A percentile compares a stretch with the other conserved stretches of the same genome.
Evolutionary conservation across 2,113 vertebrate genomes (phyloP).

Genomic region (Dissostichus mawsoni): DNA sequence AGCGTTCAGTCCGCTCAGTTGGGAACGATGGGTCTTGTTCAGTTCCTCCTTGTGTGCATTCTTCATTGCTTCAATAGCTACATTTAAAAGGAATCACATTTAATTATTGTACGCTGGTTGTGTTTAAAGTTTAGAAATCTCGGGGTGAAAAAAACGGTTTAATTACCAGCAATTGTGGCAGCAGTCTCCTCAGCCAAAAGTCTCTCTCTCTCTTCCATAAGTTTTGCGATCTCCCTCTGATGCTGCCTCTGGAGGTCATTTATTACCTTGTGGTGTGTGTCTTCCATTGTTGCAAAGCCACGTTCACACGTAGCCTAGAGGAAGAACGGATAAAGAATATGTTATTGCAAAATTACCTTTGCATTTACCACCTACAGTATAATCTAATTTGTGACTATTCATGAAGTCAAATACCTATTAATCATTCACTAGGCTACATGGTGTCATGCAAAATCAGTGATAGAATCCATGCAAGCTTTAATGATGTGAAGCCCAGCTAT

Average conservation of each 20-base stretch:
- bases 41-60: slow-evolving; percentile 96
- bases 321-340: slow-evolving; percentile 1
- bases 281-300: slow-evolving; percentile 97
- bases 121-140: neutral
- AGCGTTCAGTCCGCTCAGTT: slow-evolving; percentile 91
- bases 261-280: slow-evolving; percentile 96
- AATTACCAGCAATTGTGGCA: slow-evolving; percentile 94
- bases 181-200: slow-evolving; percentile 95
- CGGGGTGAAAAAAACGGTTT: neutral
- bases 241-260: slow-evolving; percentile 96
- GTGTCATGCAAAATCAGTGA: slow-evolving; percentile 55
- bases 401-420: slow-evolving; percentile 36
- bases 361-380: neutral
- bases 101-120: neutral
- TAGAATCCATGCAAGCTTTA: slow-evolving; percentile 62
- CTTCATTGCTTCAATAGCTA: slow-evolving; percentile 99
- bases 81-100: neutral
- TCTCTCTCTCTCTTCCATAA: slow-evolving; percentile 94
- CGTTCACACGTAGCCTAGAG: slow-evolving; percentile 96
- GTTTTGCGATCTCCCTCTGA: slow-evolving; percentile 95
- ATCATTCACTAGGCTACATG: slow-evolving; percentile 21
- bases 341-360: neutral
- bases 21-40: slow-evolving; percentile 94
- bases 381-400: slow-evolving; percentile 21
- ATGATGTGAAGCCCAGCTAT: slow-evolving; percentile 39